These are phyloP conservation scores for Priocnemis perturbator DNA, from an alignment of 2,888 invertebrate species.

Conservation along the genomic window DNA sequence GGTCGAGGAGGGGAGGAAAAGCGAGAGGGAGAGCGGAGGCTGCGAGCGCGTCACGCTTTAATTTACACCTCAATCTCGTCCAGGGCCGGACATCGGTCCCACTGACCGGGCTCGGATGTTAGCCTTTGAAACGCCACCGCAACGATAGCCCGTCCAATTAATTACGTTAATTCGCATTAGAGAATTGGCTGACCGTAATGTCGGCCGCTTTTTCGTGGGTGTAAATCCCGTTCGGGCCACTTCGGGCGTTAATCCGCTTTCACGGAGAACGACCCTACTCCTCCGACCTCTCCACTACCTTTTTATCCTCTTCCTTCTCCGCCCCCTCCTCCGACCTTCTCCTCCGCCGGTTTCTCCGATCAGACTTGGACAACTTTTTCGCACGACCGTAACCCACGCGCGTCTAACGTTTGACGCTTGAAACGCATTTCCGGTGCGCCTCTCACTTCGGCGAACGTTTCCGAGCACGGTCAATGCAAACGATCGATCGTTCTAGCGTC, in stretches of 20 bases:
- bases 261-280: too few relatives aligned
- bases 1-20: too few relatives aligned
- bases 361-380: background rate
- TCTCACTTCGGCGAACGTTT: constrained; percentile 43
- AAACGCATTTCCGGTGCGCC: constrained; percentile 42
- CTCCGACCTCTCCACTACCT: too few relatives aligned
- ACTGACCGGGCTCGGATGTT: background rate
- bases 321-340: background rate
- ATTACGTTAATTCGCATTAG: constrained; percentile 3
- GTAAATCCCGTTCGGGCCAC: constrained; percentile 3
- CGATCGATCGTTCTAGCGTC: background rate
- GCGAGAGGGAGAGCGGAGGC: too few relatives aligned
- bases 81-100: background rate
- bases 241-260: too few relatives aligned
- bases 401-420: constrained; percentile 8
- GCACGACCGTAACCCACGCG: constrained; percentile 29
- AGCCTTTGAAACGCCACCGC: background rate
- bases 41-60: background rate
- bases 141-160: background rate
- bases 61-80: constrained; percentile 2
- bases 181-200: constrained; percentile 5
- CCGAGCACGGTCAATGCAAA: background rate
- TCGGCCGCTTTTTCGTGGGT: background rate
- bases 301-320: background rate
- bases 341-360: background rate